phyloP scores from a whole-genome alignment of 2,888 invertebrate genomes.

The Hypercompe scribonia region DNA sequence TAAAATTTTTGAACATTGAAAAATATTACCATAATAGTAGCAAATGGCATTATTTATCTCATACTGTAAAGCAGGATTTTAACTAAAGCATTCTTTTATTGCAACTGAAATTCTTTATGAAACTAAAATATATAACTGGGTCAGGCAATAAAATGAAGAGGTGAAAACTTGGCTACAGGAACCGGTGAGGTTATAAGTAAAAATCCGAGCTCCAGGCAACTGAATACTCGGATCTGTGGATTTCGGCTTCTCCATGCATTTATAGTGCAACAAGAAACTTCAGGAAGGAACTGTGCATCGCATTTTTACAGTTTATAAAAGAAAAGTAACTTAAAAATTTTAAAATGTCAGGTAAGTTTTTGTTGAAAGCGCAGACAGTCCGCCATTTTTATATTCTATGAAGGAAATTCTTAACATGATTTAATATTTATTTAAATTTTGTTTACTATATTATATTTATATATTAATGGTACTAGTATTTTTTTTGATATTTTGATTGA shows the following conservation, averaged over 20 bases:
- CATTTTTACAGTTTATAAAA: slow-evolving; percentile 57
- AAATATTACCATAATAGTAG: neutral
- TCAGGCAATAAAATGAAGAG: slow-evolving; percentile 54
- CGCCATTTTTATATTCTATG: slow-evolving; percentile 29
- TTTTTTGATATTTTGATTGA: neutral
- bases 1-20: neutral
- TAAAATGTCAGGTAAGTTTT: slow-evolving; percentile 52
- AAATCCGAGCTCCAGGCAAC: slow-evolving; percentile 52
- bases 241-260: slow-evolving; percentile 62
- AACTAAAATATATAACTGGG: slow-evolving; percentile 34
- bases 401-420: slow-evolving; percentile 19
- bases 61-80: neutral
- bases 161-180: slow-evolving; percentile 61
- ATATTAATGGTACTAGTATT: neutral
- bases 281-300: slow-evolving; percentile 60
- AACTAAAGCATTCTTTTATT: slow-evolving; percentile 8
- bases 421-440: neutral
- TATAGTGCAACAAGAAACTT: slow-evolving; percentile 63
- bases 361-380: slow-evolving; percentile 26
- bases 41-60: neutral
- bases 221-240: slow-evolving; percentile 52
- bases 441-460: neutral
- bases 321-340: slow-evolving; percentile 53
- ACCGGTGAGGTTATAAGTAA: slow-evolving; percentile 53
- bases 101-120: slow-evolving; percentile 29